A percentile compares a stretch with the other conserved stretches of the same genome.
phyloP scores from a whole-genome alignment of 2,888 invertebrate genomes.

The Diadromus collaris region DNA sequence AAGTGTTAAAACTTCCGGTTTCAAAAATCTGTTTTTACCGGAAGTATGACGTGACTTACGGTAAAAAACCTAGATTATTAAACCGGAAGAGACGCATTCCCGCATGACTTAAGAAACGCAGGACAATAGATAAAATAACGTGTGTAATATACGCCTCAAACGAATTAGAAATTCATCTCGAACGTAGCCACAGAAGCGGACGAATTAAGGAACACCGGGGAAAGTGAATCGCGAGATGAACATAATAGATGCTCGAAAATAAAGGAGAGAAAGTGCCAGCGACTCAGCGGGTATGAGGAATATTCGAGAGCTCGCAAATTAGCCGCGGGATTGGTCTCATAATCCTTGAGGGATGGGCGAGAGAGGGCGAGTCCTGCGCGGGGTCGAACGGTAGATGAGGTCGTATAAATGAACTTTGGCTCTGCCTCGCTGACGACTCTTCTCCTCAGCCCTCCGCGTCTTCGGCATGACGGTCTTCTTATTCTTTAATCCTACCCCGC shows the following conservation, averaged over 20 bases:
- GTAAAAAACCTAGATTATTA: no score
- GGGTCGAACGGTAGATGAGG: slow-evolving; percentile 72
- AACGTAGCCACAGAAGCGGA: no score
- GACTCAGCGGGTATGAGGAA: slow-evolving; percentile 43
- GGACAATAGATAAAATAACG: no score
- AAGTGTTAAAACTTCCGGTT: no score
- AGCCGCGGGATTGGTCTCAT: slow-evolving; percentile 78
- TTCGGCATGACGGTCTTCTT: slow-evolving; percentile 64
- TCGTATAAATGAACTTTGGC: slow-evolving; percentile 77
- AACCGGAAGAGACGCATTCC: no score
- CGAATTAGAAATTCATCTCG: no score
- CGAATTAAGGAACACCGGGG: no score
- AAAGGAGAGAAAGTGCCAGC: slow-evolving; percentile 22
- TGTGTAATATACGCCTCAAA: background rate
- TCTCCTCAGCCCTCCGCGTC: slow-evolving; percentile 52
- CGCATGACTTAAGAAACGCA: no score
- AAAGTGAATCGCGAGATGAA: slow-evolving; percentile 27
- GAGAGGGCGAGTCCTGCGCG: slow-evolving; percentile 54
- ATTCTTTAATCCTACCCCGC: slow-evolving; percentile 78
- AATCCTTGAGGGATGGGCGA: slow-evolving; percentile 77
- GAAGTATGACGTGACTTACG: no score
- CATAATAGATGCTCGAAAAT: slow-evolving; percentile 19
- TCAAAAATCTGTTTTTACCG: no score
- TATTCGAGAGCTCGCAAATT: slow-evolving; percentile 78
- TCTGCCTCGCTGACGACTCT: slow-evolving; percentile 19